Evolutionary conservation across 2,797 vertebrate species (phyloP), one percentile per base, ranked within the genome.

Genomic region (Arremon brunneinucha): DNA sequence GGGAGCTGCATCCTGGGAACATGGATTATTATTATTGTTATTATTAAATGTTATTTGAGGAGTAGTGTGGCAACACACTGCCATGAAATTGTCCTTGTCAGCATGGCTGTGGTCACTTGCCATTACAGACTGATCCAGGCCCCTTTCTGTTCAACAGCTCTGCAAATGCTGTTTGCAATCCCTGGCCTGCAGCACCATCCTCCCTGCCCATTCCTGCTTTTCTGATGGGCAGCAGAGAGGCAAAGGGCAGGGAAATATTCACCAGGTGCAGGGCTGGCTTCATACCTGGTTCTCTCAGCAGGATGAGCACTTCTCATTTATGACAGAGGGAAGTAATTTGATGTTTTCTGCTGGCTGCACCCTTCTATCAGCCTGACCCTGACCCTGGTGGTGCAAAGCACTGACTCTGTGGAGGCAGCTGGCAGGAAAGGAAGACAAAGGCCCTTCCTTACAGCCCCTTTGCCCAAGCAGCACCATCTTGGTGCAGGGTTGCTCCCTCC

Each of bases 381-480:
- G 22, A 57, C 15, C 63, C 18, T 44, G 0, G 2, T 55, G 62
- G 52, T 30, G 50, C 0, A 3, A 53, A 63, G 68, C 1, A 0
- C 67, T 37, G 83, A 43, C 71, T 93, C n/a, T 68, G 50, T 0
- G 11, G n/a, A 65, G 43, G 27, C 50, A 87, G 39, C 46, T 50
- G 35, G 28, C 2, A 75, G 59, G 27, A 13, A 50, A 59, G 24
- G 53, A 37, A 49, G 53, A 80, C 0, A 0, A 67, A 11, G 24
- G 21, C 28, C 18, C 14, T 62, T 72, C 19, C 41, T 46, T 80
- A 35, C 52, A n/a, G 34, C 39, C 39, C 34, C 50, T 78, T 56
- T 14, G 9, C 32, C 79, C 50, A 23, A 63, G 76, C 10, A 56
- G 55, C 85, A 47, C 27, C 24, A 24, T 59, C 72, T n/a, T 2